Evolutionary conservation across 1,140 invertebrate genomes (phyloP), one percentile per base, ranked within the genome.

Genomic region (Whitmania pigra): DNA sequence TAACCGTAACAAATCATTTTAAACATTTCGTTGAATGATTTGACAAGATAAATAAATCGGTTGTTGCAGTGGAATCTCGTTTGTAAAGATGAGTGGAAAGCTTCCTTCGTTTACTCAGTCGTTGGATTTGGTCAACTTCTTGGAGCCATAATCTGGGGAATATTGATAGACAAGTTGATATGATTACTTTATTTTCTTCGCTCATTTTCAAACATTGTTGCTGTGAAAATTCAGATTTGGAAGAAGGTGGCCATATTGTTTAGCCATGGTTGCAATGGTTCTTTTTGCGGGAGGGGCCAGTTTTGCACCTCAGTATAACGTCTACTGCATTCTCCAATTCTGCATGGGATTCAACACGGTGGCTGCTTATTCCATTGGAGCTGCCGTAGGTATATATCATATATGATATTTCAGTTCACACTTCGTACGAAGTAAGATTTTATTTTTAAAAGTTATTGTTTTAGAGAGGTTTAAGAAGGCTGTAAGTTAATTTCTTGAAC

Each of bases 21-120:
- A 49, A 49, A 11, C 43, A 49, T 49, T 49, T 49, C 43, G 9
- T 11, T 49, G 13, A 49, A 49, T 49, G 43, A 49, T 7, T 15
- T 49, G 43, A 49, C 43, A 49, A 36, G 43, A 22, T 31, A 69
- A 40, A 69, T 27, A 31, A 69, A 49, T 20, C 25, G 6, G 40
- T 22, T 25, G 69, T 55, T 43, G 22, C 70, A 71, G 71, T 71
- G 71, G 71, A 53, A 71, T 20, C 71, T 71, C 25, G 57, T 66
- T 31, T 71, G 71, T 22, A 55, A 43, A 25, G 53, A 57, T 36
- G 53, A 29, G 18, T 71, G 71, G 71, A 57, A 53, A 20, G 53
- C 57, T 18, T 71, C 71, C 0, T 66, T 71, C 55, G 71, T 54
- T 53, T 71, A 57, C 29, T 53, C 71, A 18, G 71, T 40, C 31